Evolutionary conservation across 1,140 invertebrate species (phyloP).

Genomic region (Drosophila littoralis): DNA sequence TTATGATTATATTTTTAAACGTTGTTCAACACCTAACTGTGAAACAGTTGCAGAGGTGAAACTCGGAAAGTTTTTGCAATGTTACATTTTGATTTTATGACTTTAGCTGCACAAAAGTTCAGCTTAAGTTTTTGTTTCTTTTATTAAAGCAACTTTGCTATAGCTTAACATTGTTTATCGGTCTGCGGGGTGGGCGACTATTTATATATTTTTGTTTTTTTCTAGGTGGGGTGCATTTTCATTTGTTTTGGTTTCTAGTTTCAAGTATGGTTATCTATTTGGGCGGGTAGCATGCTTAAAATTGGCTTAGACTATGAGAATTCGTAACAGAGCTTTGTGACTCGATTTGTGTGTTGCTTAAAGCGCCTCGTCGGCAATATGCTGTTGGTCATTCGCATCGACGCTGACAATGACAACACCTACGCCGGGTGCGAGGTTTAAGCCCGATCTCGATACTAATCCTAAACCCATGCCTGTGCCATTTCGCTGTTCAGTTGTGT

Average conservation of each 20-base stretch:
- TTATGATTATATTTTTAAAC: not conserved
- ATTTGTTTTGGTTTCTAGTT: slow-evolving; percentile 17
- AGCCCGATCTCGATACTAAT: no score
- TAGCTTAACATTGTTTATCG: slow-evolving; percentile 3
- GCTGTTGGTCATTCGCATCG: slow-evolving; percentile 48
- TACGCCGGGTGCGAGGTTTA: not conserved
- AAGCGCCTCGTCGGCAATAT: slow-evolving; percentile 77
- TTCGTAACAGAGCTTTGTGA: slow-evolving; percentile 50
- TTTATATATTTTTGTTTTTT: slow-evolving; percentile 1
- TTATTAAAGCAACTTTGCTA: slow-evolving; percentile 7
- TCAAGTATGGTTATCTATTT: slow-evolving; percentile 7
- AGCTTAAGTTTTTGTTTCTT: not conserved
- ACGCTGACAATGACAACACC: slow-evolving; percentile 70
- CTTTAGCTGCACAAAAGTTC: slow-evolving; percentile 2
- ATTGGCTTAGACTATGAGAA: slow-evolving; percentile 74
- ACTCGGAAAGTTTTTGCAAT: not conserved
- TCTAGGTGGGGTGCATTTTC: slow-evolving; percentile 24
- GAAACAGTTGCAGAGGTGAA: no score
- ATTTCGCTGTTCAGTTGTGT: slow-evolving; percentile 15
- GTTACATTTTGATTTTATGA: slow-evolving; percentile 8
- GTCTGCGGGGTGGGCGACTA: not conserved
- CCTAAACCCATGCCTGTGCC: slow-evolving; percentile 11
- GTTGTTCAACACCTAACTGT: not conserved
- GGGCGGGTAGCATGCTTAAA: slow-evolving; percentile 35
- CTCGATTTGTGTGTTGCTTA: slow-evolving; percentile 46